A percentile compares a stretch with the other conserved stretches of the same genome.
phyloP scores from a whole-genome alignment of 2,797 vertebrate species.

The Pampus argenteus region DNA sequence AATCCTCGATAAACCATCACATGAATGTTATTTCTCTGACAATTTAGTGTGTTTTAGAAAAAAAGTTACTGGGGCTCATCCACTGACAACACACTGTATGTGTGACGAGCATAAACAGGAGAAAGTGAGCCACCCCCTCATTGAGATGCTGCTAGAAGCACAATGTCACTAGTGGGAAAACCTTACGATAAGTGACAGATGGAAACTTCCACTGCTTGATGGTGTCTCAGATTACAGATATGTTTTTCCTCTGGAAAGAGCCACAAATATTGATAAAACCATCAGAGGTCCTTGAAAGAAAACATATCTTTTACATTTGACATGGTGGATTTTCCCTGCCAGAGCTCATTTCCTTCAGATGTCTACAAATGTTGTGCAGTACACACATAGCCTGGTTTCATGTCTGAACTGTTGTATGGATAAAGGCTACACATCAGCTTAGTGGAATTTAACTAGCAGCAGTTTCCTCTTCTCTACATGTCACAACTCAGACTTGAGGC shows the following conservation, averaged over 20 bases:
- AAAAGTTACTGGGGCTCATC: not conserved
- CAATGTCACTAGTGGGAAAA: slow-evolving; percentile 6
- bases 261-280: slow-evolving; percentile 5
- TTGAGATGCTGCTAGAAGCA: slow-evolving; percentile 1
- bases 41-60: not conserved
- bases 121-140: not conserved
- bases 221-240: slow-evolving; percentile 6
- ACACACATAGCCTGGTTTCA: slow-evolving; percentile 12
- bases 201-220: slow-evolving; percentile 12
- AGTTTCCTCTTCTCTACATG: slow-evolving; percentile 77
- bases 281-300: not conserved
- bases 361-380: slow-evolving; percentile 12
- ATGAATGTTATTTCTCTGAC: slow-evolving; percentile 11
- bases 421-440: slow-evolving; percentile 57
- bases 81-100: not conserved
- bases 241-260: not conserved
- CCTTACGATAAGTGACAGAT: not conserved
- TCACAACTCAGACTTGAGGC: slow-evolving; percentile 53
- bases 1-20: slow-evolving; percentile 15
- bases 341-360: slow-evolving; percentile 26
- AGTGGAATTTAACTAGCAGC: slow-evolving; percentile 57
- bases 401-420: not conserved
- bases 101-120: not conserved
- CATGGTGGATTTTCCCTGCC: slow-evolving; percentile 17
- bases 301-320: slow-evolving; percentile 11